A percentile compares a stretch with the other conserved stretches of the same genome.
phyloP scores from a whole-genome alignment of 2,113 vertebrate genomes.

The Ciconia stormi region DNA sequence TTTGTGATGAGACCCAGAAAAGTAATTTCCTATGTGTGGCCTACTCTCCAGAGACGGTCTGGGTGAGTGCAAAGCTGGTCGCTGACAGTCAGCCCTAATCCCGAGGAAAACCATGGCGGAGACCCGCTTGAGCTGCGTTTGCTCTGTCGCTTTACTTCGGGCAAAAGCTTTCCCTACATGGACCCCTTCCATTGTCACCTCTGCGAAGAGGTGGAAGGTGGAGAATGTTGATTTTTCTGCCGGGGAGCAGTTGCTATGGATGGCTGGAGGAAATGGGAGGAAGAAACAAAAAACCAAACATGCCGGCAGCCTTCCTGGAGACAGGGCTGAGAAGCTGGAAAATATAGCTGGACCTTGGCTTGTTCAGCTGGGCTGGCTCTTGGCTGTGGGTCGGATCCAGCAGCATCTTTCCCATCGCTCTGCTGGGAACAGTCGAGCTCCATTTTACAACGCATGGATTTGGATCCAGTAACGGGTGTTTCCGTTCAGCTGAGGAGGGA shows the following conservation, averaged over 20 bases:
- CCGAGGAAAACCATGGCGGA: fast-evolving
- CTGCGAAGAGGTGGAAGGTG: neutral
- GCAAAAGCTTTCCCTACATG: neutral
- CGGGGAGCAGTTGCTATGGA: neutral
- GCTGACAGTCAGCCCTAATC: neutral
- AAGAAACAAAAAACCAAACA: constrained; percentile 40
- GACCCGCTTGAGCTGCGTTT: neutral
- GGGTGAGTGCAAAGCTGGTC: neutral
- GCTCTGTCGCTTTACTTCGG: neutral
- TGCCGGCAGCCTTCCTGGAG: constrained; percentile 64
- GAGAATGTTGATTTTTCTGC: neutral
- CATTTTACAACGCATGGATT: neutral
- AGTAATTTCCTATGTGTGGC: neutral
- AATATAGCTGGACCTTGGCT: constrained; percentile 13
- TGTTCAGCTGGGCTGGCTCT: neutral
- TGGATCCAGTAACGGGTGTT: neutral
- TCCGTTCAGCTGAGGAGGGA: neutral
- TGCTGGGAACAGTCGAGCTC: neutral
- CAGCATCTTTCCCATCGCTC: neutral
- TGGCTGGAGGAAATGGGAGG: constrained; percentile 43
- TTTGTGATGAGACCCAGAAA: neutral
- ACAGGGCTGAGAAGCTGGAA: constrained; percentile 53
- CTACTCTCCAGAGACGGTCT: neutral
- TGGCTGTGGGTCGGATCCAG: neutral
- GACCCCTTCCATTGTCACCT: neutral